Evolutionary conservation across 1,140 invertebrate species (phyloP).

Genomic region (Metaphire vulgaris): DNA sequence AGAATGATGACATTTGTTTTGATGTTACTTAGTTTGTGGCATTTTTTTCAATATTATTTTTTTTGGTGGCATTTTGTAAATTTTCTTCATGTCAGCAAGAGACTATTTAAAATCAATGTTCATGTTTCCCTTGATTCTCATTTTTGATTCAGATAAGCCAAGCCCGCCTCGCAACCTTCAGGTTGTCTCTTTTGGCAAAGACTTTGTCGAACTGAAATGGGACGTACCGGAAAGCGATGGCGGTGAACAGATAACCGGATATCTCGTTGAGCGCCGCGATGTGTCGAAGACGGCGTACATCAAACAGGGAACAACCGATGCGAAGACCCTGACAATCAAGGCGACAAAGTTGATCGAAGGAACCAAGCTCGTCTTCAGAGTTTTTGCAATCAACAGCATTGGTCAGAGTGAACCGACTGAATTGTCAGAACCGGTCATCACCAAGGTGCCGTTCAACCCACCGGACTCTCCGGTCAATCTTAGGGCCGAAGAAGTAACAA

Average conservation of each 20-base stretch:
- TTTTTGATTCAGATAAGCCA: slow-evolving; percentile 30
- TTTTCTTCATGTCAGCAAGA: too few relatives aligned
- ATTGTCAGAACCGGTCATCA: slow-evolving; percentile 76
- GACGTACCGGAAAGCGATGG: slow-evolving; percentile 84
- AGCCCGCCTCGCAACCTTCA: slow-evolving; percentile 67
- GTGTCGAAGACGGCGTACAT: slow-evolving; percentile 68
- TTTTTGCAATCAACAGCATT: slow-evolving; percentile 93
- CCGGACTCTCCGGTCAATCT: slow-evolving; percentile 37
- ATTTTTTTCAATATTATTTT: too few relatives aligned
- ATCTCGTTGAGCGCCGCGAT: slow-evolving; percentile 52
- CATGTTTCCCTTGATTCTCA: too few relatives aligned
- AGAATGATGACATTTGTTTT: too few relatives aligned
- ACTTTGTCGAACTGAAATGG: slow-evolving; percentile 81
- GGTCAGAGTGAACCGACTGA: slow-evolving; percentile 85
- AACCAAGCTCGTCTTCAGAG: slow-evolving; percentile 83
- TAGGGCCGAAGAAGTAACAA: slow-evolving; percentile 9
- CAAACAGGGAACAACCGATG: slow-evolving; percentile 56
- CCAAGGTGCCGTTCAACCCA: slow-evolving; percentile 81
- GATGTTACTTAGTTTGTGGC: too few relatives aligned
- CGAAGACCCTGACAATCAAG: slow-evolving; percentile 41
- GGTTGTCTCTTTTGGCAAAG: slow-evolving; percentile 72
- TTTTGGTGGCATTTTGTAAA: too few relatives aligned
- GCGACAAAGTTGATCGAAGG: slow-evolving; percentile 70
- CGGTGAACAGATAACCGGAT: slow-evolving; percentile 74
- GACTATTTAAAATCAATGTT: too few relatives aligned